A percentile compares a stretch with the other conserved stretches of the same genome.
These are phyloP conservation scores for Eugnorisma glareosa DNA, from an alignment of 2,888 invertebrate genomes.

Conservation along the genomic window DNA sequence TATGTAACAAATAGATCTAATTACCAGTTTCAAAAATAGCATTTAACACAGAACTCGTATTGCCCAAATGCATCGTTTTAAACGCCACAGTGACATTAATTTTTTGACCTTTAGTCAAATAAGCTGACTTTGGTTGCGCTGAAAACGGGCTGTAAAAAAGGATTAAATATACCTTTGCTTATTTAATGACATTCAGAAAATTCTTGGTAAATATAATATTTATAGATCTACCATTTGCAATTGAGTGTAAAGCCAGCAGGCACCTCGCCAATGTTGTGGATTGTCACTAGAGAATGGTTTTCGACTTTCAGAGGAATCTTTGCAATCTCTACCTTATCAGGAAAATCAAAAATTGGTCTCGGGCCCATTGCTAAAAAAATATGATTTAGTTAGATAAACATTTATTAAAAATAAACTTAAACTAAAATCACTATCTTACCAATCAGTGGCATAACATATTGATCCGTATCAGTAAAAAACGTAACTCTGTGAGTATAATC, in stretches of 20 bases:
- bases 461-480: conserved; percentile 89
- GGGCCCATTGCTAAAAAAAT: conserved; percentile 83
- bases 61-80: conserved; percentile 86
- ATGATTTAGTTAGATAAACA: neutral
- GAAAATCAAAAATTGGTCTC: conserved; percentile 83
- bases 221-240: conserved; percentile 77
- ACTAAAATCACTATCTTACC: conserved; percentile 80
- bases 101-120: conserved; percentile 86
- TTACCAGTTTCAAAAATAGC: conserved; percentile 85
- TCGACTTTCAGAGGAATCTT: conserved; percentile 83
- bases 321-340: conserved; percentile 80
- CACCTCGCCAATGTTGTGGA: conserved; percentile 80
- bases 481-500: conserved; percentile 90
- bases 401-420: neutral
- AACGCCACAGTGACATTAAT: conserved; percentile 88
- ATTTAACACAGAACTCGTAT: conserved; percentile 77
- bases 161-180: neutral
- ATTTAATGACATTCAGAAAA: neutral
- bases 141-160: conserved; percentile 86
- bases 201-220: conserved; percentile 1
- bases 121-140: conserved; percentile 88
- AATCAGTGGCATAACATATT: conserved; percentile 90
- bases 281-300: conserved; percentile 70
- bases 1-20: neutral
- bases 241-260: conserved; percentile 81